Conservation (phyloP, 2,888 invertebrate species). For the Limnephilus auricula region DNA sequence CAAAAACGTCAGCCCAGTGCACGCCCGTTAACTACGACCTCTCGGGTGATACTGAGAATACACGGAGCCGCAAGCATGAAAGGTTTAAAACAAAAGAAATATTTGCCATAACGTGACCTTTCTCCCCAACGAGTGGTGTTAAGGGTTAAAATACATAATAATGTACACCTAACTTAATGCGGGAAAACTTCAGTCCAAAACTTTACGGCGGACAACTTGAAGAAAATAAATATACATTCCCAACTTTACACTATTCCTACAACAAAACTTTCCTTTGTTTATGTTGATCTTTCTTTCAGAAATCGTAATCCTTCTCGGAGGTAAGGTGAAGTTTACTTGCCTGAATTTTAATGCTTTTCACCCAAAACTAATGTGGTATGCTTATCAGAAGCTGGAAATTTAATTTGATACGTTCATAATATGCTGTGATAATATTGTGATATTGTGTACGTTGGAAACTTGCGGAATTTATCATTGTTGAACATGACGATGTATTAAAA, state of each 20-base stretch:
- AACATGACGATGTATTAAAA: neutral
- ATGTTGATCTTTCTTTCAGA: neutral
- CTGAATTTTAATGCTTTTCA: neutral
- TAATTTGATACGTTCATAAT: neutral
- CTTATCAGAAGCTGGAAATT: neutral
- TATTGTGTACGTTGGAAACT: neutral
- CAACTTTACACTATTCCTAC: slow-evolving; percentile 12
- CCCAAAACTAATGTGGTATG: neutral
- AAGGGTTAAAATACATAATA: slow-evolving; percentile 8
- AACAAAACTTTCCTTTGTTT: neutral
- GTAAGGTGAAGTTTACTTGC: neutral
- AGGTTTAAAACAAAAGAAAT: no score
- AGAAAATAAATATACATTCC: slow-evolving; percentile 24
- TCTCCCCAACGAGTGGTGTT: no score
- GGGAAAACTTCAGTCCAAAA: neutral
- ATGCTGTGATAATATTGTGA: neutral
- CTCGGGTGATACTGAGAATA: no score
- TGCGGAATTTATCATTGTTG: neutral
- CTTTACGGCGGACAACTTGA: slow-evolving; percentile 8
- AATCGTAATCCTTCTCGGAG: neutral
- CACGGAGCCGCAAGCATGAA: no score
- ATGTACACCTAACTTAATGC: slow-evolving; percentile 13
- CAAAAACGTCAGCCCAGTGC: no score
- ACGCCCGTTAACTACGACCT: no score
- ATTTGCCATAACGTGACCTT: no score